phyloP scores from a whole-genome alignment of 2,113 vertebrate species.

The Saccopteryx bilineata region DNA sequence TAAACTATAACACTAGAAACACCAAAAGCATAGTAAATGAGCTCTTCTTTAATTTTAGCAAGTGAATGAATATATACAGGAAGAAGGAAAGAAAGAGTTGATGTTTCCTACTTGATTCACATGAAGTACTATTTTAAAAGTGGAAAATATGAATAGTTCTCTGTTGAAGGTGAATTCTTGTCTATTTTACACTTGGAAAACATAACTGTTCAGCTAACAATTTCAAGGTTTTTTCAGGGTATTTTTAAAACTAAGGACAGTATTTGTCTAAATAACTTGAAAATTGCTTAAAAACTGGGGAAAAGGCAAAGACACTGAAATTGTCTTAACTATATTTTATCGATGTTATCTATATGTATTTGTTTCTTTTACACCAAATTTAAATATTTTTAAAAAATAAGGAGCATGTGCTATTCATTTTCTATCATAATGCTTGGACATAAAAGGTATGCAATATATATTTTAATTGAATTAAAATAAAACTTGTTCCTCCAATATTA shows the following conservation, averaged over 20 bases:
- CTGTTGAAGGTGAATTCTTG: neutral
- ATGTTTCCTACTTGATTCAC: neutral
- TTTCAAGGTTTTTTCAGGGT: neutral
- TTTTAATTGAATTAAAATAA: slow-evolving; percentile 29
- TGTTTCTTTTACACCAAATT: neutral
- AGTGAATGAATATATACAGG: neutral
- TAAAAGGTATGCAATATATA: neutral
- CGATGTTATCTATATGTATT: neutral
- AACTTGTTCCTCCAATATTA: neutral
- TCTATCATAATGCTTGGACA: neutral
- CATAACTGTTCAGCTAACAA: neutral
- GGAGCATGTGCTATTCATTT: neutral
- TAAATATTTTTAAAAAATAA: neutral
- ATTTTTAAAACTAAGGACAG: neutral
- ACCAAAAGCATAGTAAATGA: neutral
- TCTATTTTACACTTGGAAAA: neutral
- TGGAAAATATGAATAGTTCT: neutral
- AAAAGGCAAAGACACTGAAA: neutral
- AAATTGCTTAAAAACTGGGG: neutral
- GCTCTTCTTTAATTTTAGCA: neutral
- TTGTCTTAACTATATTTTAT: neutral
- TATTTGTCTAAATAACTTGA: neutral
- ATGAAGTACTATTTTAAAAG: neutral
- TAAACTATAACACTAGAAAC: neutral
- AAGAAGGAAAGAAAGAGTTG: neutral